These are phyloP conservation scores for Bos javanicus DNA, from an alignment of 2,113 vertebrate species.

Conservation along the genomic window DNA sequence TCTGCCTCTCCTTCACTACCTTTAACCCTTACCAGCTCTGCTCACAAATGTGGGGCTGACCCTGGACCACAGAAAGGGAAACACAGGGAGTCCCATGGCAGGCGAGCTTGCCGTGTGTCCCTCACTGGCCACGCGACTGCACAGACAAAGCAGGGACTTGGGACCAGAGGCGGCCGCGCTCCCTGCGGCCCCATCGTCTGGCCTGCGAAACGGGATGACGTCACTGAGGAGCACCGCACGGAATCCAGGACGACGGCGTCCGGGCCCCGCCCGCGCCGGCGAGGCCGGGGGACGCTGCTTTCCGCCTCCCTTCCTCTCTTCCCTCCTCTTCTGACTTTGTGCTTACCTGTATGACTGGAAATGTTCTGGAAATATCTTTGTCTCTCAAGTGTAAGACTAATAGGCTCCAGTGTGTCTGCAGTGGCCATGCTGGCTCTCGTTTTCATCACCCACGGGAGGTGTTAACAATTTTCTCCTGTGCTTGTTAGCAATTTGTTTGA, in stretches of 20 bases:
- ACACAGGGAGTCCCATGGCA: accelerated
- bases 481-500: too few species aligned
- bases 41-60: accelerated
- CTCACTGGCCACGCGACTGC: accelerated
- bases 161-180: too few species aligned
- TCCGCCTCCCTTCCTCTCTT: not conserved
- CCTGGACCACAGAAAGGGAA: too few species aligned
- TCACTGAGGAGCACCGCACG: accelerated
- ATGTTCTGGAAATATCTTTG: not conserved
- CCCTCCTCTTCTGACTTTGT: too few species aligned
- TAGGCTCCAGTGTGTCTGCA: accelerated
- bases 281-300: accelerated
- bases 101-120: accelerated
- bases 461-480: not conserved
- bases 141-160: accelerated
- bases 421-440: accelerated
- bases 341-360: accelerated
- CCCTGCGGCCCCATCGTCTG: accelerated
- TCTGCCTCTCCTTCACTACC: accelerated
- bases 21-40: accelerated
- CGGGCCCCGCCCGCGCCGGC: accelerated
- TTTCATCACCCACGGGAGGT: accelerated
- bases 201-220: accelerated
- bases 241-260: accelerated
- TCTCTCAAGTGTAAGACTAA: accelerated